Evolutionary conservation across 64 coral and sea anemone genomes (phyloP), one percentile per base, ranked within the genome.

Genomic region (Montipora sp.): DNA sequence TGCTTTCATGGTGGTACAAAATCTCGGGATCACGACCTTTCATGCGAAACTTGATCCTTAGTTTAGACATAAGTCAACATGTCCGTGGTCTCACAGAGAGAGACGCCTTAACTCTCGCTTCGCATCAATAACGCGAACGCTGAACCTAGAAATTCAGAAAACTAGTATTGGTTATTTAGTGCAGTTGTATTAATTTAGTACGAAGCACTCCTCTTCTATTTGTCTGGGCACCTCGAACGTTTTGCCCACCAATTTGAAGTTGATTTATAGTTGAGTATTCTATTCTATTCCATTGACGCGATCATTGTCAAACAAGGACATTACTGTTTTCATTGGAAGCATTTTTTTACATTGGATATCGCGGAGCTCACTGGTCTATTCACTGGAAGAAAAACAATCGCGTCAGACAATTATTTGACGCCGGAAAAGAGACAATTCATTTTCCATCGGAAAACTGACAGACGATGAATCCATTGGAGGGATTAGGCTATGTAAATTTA

Each of bases 1-100:
- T 71, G 82, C 82, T 85, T 85, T 85, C 82, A 85, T 85, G 82
- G 82, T 85, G 82, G 82, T 72, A 85, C 50, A 50, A 65, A 85
- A 21, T 49, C 16, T 85, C 8, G 45, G 19, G 82, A 71, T 59
- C 82, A 46, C 82, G 82, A 85, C 82, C 82, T 85, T 85, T 71
- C 19, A 46, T 70, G 60, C 66, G 82, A 85, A 85, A 85, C 66
- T 72, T 70, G 50, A 85, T 85, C 19, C 60, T 12, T 72, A 45
- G 15, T 18, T 72, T 43, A 65, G 80, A 83, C 59, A 60, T 11
- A 21, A 83, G 59, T 83, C 43, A 47, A 83, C 43, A 47, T 24
- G 59, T 14, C 80, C 14, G 5, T 15, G 46, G 12, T 66, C 15
- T 59, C 80, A 50, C 46, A 69, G 68, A 72, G 46, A 84, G 36